Evolutionary conservation across 1,140 invertebrate genomes (phyloP).

Genomic region (Dolichoris vasculosae): DNA sequence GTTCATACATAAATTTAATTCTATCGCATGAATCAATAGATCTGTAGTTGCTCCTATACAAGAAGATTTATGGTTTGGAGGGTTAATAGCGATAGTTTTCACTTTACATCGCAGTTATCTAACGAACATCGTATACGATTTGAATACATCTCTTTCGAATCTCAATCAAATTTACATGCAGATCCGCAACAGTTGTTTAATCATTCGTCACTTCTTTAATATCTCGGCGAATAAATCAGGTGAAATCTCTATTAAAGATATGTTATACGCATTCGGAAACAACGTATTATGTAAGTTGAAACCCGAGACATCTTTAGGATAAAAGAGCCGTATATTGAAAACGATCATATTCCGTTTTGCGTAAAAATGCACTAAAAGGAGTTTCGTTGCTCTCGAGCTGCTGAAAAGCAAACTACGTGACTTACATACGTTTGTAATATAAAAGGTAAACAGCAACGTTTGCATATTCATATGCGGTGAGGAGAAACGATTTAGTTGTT

Average conservation of each 20-base stretch:
- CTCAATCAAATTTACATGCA: background rate
- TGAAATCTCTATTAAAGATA: background rate
- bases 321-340: background rate
- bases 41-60: no score
- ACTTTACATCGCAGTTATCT: background rate
- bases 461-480: background rate
- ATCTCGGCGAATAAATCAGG: background rate
- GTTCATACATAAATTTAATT: no score
- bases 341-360: background rate
- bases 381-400: background rate
- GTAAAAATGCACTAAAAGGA: background rate
- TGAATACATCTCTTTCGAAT: background rate
- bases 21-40: no score
- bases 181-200: background rate
- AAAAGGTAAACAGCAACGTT: background rate
- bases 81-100: no score
- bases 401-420: background rate
- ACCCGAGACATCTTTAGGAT: background rate
- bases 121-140: background rate
- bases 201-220: slow-evolving; percentile 16
- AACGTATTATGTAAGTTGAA: slow-evolving; percentile 22
- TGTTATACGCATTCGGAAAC: background rate
- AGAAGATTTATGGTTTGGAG: no score
- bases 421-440: background rate
- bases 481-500: no score